These are phyloP conservation scores for Deroplatys truncata DNA, from an alignment of 2,888 invertebrate genomes.

Conservation along the genomic window DNA sequence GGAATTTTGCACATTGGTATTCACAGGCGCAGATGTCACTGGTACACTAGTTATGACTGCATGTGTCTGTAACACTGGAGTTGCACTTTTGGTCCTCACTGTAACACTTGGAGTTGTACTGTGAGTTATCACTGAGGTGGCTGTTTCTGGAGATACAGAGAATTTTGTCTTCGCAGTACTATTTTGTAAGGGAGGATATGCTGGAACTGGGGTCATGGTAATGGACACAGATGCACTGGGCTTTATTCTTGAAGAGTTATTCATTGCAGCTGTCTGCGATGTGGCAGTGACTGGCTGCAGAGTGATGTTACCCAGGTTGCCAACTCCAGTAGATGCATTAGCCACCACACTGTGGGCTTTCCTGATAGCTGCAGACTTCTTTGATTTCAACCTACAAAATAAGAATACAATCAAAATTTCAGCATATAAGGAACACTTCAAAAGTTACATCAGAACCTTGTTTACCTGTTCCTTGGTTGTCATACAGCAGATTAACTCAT, in stretches of 20 bases:
- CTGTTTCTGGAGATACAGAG: not conserved
- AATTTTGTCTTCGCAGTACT: not conserved
- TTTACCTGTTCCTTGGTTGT: no score
- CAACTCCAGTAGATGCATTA: not conserved
- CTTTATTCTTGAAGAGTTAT: not conserved
- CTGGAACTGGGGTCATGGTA: not conserved
- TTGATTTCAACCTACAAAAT: not conserved
- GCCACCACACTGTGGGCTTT: not conserved
- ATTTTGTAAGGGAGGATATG: not conserved
- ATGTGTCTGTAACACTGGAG: not conserved
- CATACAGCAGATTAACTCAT: no score
- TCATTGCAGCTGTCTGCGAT: not conserved
- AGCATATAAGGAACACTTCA: not conserved
- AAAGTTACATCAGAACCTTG: no score
- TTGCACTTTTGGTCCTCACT: slow-evolving; percentile 5
- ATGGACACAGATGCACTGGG: slow-evolving; percentile 1
- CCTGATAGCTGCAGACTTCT: not conserved
- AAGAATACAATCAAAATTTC: not conserved
- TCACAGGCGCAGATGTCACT: not conserved
- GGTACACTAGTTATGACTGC: not conserved
- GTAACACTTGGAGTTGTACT: not conserved
- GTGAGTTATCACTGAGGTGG: not conserved
- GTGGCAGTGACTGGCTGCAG: not conserved
- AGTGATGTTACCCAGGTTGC: not conserved
- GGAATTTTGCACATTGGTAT: slow-evolving; percentile 3